phyloP scores from a whole-genome alignment of 1,140 invertebrate genomes.

The Heliconius hewitsoni region DNA sequence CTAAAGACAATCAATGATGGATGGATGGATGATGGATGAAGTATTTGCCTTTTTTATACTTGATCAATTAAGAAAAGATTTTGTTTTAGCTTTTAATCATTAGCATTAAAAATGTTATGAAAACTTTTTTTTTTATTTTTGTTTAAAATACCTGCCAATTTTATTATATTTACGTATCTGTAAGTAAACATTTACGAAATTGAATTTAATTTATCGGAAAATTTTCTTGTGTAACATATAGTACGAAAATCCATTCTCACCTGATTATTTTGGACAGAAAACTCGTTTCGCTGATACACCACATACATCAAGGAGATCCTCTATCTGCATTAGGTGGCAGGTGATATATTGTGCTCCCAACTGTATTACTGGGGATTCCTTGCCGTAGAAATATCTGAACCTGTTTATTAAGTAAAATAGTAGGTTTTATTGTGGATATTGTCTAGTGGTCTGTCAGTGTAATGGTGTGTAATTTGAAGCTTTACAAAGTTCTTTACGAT shows the following conservation, averaged over 20 bases:
- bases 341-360: slow-evolving; percentile 16
- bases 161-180: background rate
- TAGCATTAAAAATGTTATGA: too few relatives aligned
- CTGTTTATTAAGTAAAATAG: slow-evolving; percentile 7
- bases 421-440: background rate
- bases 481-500: too few relatives aligned
- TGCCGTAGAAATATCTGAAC: slow-evolving; percentile 2
- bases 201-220: background rate
- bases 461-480: background rate
- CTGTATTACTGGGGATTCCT: slow-evolving; percentile 13
- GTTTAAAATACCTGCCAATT: background rate
- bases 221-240: background rate
- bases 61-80: too few relatives aligned
- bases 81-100: too few relatives aligned
- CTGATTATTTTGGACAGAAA: slow-evolving; percentile 17
- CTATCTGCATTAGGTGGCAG: slow-evolving; percentile 17
- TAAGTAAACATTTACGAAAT: background rate
- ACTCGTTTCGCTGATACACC: slow-evolving; percentile 16
- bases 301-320: slow-evolving; percentile 15
- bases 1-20: too few relatives aligned
- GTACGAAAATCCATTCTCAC: background rate
- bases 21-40: too few relatives aligned
- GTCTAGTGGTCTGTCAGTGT: background rate
- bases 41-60: too few relatives aligned
- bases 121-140: too few relatives aligned